Percentiles rank a stretch among this genome's conserved stretches.
Conservation (phyloP, 1,140 invertebrate genomes). For the Atta colombica region DNA sequence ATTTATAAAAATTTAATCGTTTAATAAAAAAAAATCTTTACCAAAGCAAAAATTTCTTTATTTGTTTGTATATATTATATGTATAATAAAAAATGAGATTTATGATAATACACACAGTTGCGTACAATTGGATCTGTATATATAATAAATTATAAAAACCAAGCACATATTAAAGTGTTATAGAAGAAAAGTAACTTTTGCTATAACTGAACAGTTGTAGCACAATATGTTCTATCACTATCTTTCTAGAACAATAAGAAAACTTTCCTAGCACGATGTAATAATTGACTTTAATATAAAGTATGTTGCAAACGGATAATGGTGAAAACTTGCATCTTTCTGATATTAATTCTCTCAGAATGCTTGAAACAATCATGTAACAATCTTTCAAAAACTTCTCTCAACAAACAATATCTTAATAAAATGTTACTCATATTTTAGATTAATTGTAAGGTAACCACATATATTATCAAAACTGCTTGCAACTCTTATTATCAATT, state of each 20-base stretch:
- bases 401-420: background rate
- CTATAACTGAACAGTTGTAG: background rate
- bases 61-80: no score
- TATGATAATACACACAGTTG: no score
- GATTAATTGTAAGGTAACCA: background rate
- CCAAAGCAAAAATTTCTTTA: no score
- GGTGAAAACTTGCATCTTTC: slow-evolving; percentile 42
- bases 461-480: background rate
- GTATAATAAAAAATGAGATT: no score
- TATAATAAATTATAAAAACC: no score
- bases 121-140: no score
- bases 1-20: no score
- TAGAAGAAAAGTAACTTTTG: slow-evolving; percentile 2
- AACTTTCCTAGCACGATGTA: slow-evolving; percentile 34
- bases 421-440: slow-evolving; percentile 14
- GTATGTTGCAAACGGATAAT: slow-evolving; percentile 31
- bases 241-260: slow-evolving; percentile 33
- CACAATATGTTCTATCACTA: slow-evolving; percentile 1
- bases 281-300: slow-evolving; percentile 39
- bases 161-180: background rate
- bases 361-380: slow-evolving; percentile 17
- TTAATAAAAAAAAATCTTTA: no score
- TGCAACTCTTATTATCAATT: background rate
- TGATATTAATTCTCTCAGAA: slow-evolving; percentile 36
- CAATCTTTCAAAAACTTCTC: slow-evolving; percentile 42